phyloP scores from a whole-genome alignment of 2,888 invertebrate genomes.

The Lissonota sp. region DNA sequence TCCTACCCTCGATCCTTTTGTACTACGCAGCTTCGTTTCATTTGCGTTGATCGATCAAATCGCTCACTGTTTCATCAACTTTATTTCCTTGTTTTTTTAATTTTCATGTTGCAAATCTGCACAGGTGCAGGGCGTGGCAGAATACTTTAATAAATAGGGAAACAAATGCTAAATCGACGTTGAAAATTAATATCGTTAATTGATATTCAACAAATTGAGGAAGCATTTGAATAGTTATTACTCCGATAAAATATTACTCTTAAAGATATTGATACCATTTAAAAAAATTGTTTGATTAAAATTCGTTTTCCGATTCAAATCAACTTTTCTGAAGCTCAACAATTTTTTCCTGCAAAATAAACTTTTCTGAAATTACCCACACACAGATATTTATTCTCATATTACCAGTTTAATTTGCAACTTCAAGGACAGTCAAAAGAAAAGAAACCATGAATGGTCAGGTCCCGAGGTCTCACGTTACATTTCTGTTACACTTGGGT shows the following conservation, averaged over 20 bases:
- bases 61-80: not conserved
- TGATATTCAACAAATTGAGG: no score
- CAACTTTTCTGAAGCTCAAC: not conserved
- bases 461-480: slow-evolving; percentile 14
- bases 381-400: not conserved
- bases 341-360: not conserved
- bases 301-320: not conserved
- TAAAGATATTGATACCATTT: no score
- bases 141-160: no score
- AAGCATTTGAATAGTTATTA: no score
- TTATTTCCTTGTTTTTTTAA: not conserved
- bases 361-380: not conserved
- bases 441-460: slow-evolving; percentile 34
- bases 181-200: no score
- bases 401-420: not conserved
- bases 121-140: not conserved
- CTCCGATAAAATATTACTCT: no score
- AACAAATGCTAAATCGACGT: no score
- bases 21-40: not conserved
- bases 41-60: not conserved
- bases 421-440: slow-evolving; percentile 20
- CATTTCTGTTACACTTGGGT: not conserved
- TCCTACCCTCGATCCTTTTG: not conserved
- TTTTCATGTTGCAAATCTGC: not conserved
- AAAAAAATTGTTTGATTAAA: not conserved